A percentile compares a stretch with the other conserved stretches of the same genome.
phyloP scores from a whole-genome alignment of 2,888 invertebrate species.

The Choreutis nemorana region DNA sequence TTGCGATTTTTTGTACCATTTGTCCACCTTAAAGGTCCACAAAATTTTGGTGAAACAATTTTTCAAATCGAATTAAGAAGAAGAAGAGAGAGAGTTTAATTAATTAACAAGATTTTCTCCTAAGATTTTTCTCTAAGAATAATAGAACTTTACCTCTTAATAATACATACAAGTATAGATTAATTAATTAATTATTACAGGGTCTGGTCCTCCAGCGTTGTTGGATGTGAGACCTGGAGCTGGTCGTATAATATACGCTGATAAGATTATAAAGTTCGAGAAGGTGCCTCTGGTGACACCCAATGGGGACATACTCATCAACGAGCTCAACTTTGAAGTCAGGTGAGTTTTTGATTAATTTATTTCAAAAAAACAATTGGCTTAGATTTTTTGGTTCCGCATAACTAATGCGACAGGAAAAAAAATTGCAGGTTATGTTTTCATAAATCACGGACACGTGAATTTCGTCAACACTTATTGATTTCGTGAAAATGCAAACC shows the following conservation, averaged over 20 bases:
- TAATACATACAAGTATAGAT: background rate
- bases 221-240: slow-evolving; percentile 66
- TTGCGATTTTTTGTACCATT: too few species aligned
- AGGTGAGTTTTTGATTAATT: slow-evolving; percentile 62
- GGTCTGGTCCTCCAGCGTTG: background rate
- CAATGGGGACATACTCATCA: slow-evolving; percentile 93
- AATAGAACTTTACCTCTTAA: background rate
- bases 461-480: background rate
- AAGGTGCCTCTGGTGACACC: slow-evolving; percentile 96
- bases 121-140: too few species aligned
- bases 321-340: slow-evolving; percentile 90
- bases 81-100: too few species aligned
- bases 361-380: slow-evolving; percentile 1
- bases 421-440: too few species aligned
- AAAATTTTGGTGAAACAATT: too few species aligned
- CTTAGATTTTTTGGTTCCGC: too few species aligned
- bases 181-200: background rate
- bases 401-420: too few species aligned
- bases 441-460: too few species aligned
- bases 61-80: too few species aligned
- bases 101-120: too few species aligned
- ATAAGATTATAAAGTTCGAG: slow-evolving; percentile 91
- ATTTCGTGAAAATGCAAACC: too few species aligned
- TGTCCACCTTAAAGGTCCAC: too few species aligned
- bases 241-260: slow-evolving; percentile 82